Evolutionary conservation across 2,113 vertebrate species (phyloP).

Genomic region (Mus musculus): DNA sequence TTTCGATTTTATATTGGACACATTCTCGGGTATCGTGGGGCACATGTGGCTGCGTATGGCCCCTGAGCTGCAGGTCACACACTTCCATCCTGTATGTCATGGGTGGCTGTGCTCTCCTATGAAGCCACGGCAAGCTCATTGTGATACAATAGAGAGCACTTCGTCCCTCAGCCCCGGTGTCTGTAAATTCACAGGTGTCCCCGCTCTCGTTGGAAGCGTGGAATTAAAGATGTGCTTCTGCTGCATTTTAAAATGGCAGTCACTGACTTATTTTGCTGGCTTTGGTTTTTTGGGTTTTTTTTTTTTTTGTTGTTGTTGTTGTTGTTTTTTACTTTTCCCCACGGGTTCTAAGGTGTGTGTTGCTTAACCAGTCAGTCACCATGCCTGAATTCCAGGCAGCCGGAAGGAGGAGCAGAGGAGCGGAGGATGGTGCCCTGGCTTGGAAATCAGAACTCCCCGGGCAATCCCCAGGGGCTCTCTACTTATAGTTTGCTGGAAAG

Average conservation of each 20-base stretch:
- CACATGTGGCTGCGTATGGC: neutral
- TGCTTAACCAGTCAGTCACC: neutral
- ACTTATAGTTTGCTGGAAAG: neutral
- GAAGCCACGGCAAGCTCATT: neutral
- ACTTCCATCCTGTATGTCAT: neutral
- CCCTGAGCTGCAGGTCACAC: neutral
- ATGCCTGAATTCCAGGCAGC: neutral
- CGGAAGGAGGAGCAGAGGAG: neutral
- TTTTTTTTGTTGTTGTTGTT: neutral
- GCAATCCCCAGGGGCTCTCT: neutral
- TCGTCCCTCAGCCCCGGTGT: accelerated
- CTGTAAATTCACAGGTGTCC: neutral
- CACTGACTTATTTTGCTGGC: neutral
- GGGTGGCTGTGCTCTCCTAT: accelerated
- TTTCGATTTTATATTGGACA: neutral
- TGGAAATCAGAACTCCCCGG: neutral
- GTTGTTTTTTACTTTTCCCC: neutral
- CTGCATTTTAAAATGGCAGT: neutral
- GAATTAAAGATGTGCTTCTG: neutral
- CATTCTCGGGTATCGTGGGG: no score
- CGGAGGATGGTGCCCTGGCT: neutral
- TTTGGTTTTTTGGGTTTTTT: neutral
- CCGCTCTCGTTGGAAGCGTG: neutral
- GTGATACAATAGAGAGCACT: neutral
- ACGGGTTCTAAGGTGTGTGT: neutral